phyloP scores from a whole-genome alignment of 2,888 invertebrate genomes.

The Epinotia bilunana region DNA sequence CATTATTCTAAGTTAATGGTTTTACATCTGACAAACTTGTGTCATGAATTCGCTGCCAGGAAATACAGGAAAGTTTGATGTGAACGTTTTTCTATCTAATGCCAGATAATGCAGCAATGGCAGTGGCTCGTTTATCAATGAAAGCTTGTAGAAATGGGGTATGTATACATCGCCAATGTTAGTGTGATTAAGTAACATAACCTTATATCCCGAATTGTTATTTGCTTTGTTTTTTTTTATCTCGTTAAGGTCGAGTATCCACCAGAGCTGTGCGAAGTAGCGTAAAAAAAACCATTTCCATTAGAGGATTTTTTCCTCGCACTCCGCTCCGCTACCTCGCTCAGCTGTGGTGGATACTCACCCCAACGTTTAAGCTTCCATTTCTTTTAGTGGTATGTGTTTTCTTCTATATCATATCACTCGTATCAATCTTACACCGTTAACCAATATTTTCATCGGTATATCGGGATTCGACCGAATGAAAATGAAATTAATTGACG shows the following conservation, averaged over 20 bases:
- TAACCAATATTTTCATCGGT: neutral
- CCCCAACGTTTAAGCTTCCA: too few relatives aligned
- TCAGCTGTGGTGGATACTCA: too few relatives aligned
- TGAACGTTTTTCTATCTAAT: neutral
- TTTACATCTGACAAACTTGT: neutral
- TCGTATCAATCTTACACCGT: neutral
- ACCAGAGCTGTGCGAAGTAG: too few relatives aligned
- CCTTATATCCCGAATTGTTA: neutral
- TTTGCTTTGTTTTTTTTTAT: neutral
- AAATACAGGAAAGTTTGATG: neutral
- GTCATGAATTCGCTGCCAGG: neutral
- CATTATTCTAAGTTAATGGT: neutral
- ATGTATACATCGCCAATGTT: neutral
- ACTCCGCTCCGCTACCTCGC: too few relatives aligned
- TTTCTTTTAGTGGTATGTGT: too few relatives aligned
- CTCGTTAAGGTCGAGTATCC: too few relatives aligned
- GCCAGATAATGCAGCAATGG: neutral
- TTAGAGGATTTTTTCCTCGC: too few relatives aligned
- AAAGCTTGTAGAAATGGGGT: neutral
- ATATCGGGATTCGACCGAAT: neutral
- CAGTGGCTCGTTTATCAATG: neutral
- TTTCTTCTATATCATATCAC: neutral
- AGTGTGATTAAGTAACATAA: neutral
- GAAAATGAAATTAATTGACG: neutral
- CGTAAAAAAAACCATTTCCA: too few relatives aligned